Conservation (phyloP, 2,888 invertebrate species). For the Drosophila imparisetae region DNA sequence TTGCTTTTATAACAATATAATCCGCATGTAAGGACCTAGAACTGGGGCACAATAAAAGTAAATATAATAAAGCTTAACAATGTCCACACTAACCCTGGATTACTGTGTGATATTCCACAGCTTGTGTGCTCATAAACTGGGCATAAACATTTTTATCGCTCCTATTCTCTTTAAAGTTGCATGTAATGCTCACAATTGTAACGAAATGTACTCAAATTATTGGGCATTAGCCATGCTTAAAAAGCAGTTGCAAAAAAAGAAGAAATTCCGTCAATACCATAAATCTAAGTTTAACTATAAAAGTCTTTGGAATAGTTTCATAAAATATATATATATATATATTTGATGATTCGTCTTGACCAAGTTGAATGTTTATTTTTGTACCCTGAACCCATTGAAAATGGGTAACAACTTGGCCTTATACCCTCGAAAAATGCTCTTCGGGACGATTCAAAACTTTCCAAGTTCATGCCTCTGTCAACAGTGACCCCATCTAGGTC, state of each 20-base stretch:
- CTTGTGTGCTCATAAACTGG: slow-evolving; percentile 67
- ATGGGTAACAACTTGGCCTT: background rate
- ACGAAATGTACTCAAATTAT: slow-evolving; percentile 18
- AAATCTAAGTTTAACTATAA: background rate
- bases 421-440: background rate
- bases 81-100: slow-evolving; percentile 26
- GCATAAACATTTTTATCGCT: slow-evolving; percentile 69
- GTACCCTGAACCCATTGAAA: background rate
- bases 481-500: accelerated
- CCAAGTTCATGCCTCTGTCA: background rate
- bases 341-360: background rate
- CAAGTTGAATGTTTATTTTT: background rate
- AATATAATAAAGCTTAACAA: slow-evolving; percentile 46
- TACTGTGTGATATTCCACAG: slow-evolving; percentile 70
- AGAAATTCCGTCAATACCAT: background rate
- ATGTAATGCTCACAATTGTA: background rate
- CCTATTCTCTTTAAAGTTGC: slow-evolving; percentile 5
- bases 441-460: background rate
- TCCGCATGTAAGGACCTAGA: slow-evolving; percentile 42
- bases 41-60: slow-evolving; percentile 60
- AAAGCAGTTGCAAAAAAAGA: background rate
- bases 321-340: background rate
- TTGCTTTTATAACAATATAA: slow-evolving; percentile 25
- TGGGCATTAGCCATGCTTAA: slow-evolving; percentile 12
- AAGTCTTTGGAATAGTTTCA: background rate